A percentile compares a stretch with the other conserved stretches of the same genome.
Evolutionary conservation across 2,888 invertebrate genomes (phyloP).

Genomic region (Timandra comae): DNA sequence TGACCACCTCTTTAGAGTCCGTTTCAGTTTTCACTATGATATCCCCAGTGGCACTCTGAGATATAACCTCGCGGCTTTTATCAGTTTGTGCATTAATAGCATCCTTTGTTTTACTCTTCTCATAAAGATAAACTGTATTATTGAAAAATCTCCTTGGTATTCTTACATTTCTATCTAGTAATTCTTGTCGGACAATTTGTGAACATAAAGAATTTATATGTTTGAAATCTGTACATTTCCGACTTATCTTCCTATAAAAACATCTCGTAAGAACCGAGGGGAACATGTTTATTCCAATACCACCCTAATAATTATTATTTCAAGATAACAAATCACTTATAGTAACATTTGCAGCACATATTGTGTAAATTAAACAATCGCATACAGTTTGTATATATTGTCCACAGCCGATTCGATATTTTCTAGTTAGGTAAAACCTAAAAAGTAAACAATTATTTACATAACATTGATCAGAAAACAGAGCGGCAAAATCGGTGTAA

Average conservation of each 20-base stretch:
- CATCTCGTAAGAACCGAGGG: constrained; percentile 50
- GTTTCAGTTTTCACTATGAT: constrained; percentile 64
- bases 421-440: too few relatives aligned
- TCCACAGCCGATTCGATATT: too few relatives aligned
- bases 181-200: constrained; percentile 30
- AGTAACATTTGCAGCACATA: too few relatives aligned
- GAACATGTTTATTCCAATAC: constrained; percentile 36
- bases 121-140: constrained; percentile 38
- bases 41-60: constrained; percentile 47
- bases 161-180: constrained; percentile 23
- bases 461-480: too few relatives aligned
- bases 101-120: constrained; percentile 39
- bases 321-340: constrained; percentile 1
- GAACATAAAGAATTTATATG: constrained; percentile 43
- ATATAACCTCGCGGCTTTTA: constrained; percentile 29
- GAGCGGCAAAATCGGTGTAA: too few relatives aligned
- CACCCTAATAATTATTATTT: constrained; percentile 3
- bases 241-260: constrained; percentile 54
- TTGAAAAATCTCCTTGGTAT: constrained; percentile 37
- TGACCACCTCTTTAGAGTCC: constrained; percentile 50
- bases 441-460: too few relatives aligned
- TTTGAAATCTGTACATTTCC: constrained; percentile 45
- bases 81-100: constrained; percentile 19
- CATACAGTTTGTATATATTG: too few relatives aligned
- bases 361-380: too few relatives aligned